Base-by-base conservation (phyloP, 2,888 invertebrate species). In the Luffia ferchaultella region DNA sequence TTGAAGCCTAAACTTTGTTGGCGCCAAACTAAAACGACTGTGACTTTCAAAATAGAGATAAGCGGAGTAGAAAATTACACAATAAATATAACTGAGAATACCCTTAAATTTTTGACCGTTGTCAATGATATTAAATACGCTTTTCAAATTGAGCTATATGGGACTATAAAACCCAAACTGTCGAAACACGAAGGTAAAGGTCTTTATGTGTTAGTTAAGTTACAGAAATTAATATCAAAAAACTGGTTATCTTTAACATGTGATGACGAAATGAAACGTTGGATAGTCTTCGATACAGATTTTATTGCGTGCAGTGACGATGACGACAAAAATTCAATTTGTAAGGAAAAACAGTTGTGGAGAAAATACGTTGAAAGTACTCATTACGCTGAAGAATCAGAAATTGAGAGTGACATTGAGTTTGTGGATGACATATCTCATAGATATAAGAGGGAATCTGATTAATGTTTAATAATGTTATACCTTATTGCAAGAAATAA, bases 61-160 rank as follows among this genome's bases (percentile, higher is more conserved):
- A 65, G 73, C 1, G 73, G 70, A 0, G 68, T 69, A 0, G 67
- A 73, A 18, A 50, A 61, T 1, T 85, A 84, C 49, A 53, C 64
- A 12, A n/a, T 84, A 1, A 53, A 59, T 12, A 70, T 77, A 0
- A 55, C 62, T 16, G 67, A 69, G 0, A 63, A 66, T 9, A 50
- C 53, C 1, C 42, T 85, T 1, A 59, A 61, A 40, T 84, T 84
- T 54, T 54, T 56, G 3, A 62, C 75, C 0, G 48, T 54, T 2
- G 58, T 63, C 0, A 64, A 74, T 41, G 69, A 71, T 40, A 62
- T 58, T 0, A 53, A 58, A 15, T 83, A 82, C 48, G 69, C 61
- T 1, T 80, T 85, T 43, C 61, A 75, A 17, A 58, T 84, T 1
- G 70, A 76, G 50, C 51, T 85, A n/a, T 79, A 74, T 42, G 83